Evolutionary conservation across 1,140 invertebrate genomes (phyloP), one percentile per base, ranked within the genome.

Genomic region (Stegodyphus dumicola): DNA sequence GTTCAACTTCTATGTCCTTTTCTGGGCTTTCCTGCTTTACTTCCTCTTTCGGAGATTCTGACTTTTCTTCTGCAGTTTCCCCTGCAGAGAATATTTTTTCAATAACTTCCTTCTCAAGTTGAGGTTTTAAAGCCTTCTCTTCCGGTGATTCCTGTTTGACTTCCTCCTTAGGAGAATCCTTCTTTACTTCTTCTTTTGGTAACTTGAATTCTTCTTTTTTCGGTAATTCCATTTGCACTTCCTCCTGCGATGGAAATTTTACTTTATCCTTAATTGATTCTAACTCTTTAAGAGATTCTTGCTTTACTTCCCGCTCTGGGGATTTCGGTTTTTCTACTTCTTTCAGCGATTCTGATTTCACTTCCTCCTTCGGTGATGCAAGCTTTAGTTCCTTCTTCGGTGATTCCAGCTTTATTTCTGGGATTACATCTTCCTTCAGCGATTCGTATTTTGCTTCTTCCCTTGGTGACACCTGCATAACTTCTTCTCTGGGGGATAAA

Each of bases 371-470:
- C 7, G 13, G 7, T 56, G 54, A 13, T 7, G 54, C 7, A 7
- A 13, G 54, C 54, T 95, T 94, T 90, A 95, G 94, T 90, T 94
- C 93, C 2, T 94, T 91, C 89, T 95, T 92, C 90, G 6, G 15
- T n/a, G n/a, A n/a, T n/a, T n/a, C n/a, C n/a, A n/a, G n/a, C 7
- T 9, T 69, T n/a, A n/a, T n/a, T n/a, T n/a, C n/a, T 64, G 7
- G 7, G 7, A 9, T 64, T 9, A 64, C 15, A 6, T 69, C 66
- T 69, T 69, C 18, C 6, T 9, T n/a, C n/a, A 7, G 15, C n/a
- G 15, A 15, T 9, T 7, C 7, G 7, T 7, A 7, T 69, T 13
- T 56, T 56, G 7, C 54, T 56, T 56, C 54, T 56, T 13, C 7
- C 7, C 54, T 56, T 7, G 54, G 54, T 7, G 13, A 7, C 7